A percentile compares a stretch with the other conserved stretches of the same genome.
These are phyloP conservation scores for Limnephilus lunatus DNA, from an alignment of 2,888 invertebrate species.

Conservation along the genomic window DNA sequence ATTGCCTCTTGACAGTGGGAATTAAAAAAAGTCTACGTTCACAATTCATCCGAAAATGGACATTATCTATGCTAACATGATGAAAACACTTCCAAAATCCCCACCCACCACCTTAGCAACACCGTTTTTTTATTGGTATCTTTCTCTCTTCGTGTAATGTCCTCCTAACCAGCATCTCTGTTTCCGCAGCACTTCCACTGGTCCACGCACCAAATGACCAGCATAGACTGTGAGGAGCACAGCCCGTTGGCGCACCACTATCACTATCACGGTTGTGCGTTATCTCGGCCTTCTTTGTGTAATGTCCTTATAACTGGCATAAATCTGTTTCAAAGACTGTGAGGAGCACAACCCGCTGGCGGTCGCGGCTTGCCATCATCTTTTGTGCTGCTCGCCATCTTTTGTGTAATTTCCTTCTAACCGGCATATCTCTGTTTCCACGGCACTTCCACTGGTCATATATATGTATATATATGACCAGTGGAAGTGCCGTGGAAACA, in stretches of 20 bases:
- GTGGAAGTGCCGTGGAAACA: no score
- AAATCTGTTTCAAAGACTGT: no score
- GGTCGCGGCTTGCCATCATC: no score
- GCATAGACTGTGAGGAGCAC: constrained; percentile 80
- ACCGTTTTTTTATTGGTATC: no score
- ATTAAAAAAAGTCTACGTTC: no score
- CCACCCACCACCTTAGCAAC: no score
- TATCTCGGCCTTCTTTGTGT: constrained; percentile 90
- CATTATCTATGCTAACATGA: not conserved
- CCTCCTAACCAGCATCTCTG: no score
- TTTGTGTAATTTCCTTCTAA: constrained; percentile 75
- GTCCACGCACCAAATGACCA: constrained; percentile 82
- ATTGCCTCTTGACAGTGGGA: no score
- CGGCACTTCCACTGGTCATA: constrained; percentile 87
- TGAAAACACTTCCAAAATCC: not conserved
- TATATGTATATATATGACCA: no score
- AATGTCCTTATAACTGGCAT: not conserved
- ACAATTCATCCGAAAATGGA: not conserved
- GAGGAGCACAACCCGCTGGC: no score
- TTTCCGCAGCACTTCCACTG: constrained; percentile 82
- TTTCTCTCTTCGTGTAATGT: constrained; percentile 78
- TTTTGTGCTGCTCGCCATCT: no score
- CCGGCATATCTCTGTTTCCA: not conserved
- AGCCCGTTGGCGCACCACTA: constrained; percentile 69
- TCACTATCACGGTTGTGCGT: constrained; percentile 82